A percentile compares a stretch with the other conserved stretches of the same genome.
These are phyloP conservation scores for Glossophaga mutica DNA, from an alignment of 2,797 vertebrate genomes.

Conservation along the genomic window DNA sequence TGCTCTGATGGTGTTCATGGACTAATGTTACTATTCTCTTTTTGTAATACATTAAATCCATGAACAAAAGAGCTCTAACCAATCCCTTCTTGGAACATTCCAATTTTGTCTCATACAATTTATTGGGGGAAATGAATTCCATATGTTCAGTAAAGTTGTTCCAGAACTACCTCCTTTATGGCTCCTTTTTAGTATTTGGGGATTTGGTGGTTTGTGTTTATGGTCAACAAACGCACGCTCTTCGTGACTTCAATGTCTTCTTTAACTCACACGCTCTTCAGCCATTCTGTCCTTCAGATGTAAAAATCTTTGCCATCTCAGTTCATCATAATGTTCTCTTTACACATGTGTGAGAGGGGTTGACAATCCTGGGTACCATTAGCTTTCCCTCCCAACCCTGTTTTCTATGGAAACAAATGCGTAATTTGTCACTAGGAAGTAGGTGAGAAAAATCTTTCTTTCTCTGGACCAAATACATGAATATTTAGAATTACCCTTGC, in stretches of 20 bases:
- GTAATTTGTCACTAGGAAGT: background rate
- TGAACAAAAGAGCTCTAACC: background rate
- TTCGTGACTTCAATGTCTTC: slow-evolving; percentile 43
- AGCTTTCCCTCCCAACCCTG: background rate
- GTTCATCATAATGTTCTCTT: background rate
- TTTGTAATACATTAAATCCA: slow-evolving; percentile 24
- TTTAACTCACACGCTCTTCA: background rate
- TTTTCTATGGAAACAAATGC: background rate
- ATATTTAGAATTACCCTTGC: background rate
- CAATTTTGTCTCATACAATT: slow-evolving; percentile 46
- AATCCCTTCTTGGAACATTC: slow-evolving; percentile 8
- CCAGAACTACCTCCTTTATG: slow-evolving; percentile 43
- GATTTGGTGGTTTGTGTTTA: slow-evolving; percentile 59
- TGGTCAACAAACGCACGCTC: slow-evolving; percentile 48
- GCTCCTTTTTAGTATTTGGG: slow-evolving; percentile 45
- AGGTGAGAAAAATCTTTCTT: background rate
- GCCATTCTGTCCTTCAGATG: background rate
- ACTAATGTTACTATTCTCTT: background rate
- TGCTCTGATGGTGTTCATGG: background rate
- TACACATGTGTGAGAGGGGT: background rate
- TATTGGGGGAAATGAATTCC: slow-evolving; percentile 71
- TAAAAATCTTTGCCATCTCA: slow-evolving; percentile 34
- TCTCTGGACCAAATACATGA: background rate
- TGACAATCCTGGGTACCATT: background rate
- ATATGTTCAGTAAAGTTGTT: slow-evolving; percentile 58